Evolutionary conservation across 1,140 invertebrate genomes (phyloP), one percentile per base, ranked within the genome.

Genomic region (Leguminivora glycinivorella): DNA sequence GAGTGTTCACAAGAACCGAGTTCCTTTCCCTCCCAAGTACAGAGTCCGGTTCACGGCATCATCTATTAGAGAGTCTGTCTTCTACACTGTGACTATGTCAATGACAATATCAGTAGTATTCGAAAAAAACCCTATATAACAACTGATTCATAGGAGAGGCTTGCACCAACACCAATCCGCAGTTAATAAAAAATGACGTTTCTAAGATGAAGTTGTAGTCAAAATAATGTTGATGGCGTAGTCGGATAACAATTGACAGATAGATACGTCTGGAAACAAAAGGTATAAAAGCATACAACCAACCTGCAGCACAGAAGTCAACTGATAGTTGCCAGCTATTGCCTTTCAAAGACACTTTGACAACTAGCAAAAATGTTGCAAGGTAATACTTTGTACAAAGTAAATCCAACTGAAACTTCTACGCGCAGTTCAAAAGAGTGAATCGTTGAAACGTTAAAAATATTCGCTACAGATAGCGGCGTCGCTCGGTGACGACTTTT

Each of bases 401-500:
- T 52, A 52, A 52, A 52, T 52, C 19, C 47, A 52, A 9, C 58
- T 29, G n/a, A 9, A 63, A 63, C 26, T 63, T 63, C 25, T 31
- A 63, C 25, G 26, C 25, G 6, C 4, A 34, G 58, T 29, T 63
- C 26, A 31, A 63, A 63, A 63, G 58, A 29, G 47, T 52, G 58
- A 63, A 63, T 63, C 25, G 58, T 63, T 29, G 58, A 63, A 34
- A 63, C 58, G 58, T 63, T 63, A 63, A 63, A 63, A 63, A 63
- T 63, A 75, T 70, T 72, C 67, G 60, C 60, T 70, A 68, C 69
- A 70, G 72, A 73, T 56, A 69, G 34, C 69, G 34, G 72, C 69
- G 63, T 70, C 71, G 75, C 72, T 68, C 52, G 68, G 74, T 75
- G 72, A 67, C 73, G 73, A 75, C 79, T 81, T 85, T 84, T 85